A percentile compares a stretch with the other conserved stretches of the same genome.
phyloP scores from a whole-genome alignment of 2,797 vertebrate genomes.

The Loriculus beryllinus region DNA sequence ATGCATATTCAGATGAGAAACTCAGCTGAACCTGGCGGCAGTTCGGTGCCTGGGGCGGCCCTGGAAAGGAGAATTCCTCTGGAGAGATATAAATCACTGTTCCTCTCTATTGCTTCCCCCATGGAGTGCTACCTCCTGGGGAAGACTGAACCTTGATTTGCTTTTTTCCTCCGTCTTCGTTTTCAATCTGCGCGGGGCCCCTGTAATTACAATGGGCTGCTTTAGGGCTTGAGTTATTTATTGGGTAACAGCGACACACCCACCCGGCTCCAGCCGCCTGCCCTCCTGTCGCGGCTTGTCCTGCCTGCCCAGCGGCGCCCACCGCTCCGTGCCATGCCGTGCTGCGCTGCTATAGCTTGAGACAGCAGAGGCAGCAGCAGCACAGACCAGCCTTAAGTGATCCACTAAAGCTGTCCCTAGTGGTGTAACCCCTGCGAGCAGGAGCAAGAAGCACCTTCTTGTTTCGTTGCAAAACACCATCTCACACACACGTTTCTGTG shows the following conservation, averaged over 20 bases:
- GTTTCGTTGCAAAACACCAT: not conserved
- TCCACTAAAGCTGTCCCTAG: not conserved
- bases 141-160: constrained; percentile 50
- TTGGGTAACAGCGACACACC: constrained; percentile 68
- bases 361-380: not conserved
- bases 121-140: constrained; percentile 42
- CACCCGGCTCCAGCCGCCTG: not conserved
- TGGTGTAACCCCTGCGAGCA: not conserved
- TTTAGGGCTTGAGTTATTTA: constrained; percentile 56
- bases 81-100: constrained; percentile 59
- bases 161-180: not conserved
- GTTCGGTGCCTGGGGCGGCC: constrained; percentile 29
- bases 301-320: not conserved
- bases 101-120: constrained; percentile 13
- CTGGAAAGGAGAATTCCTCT: constrained; percentile 57
- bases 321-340: rapidly evolving
- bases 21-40: constrained; percentile 60
- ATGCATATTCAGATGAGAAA: constrained; percentile 61
- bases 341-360: not conserved
- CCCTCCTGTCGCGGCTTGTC: constrained; percentile 38
- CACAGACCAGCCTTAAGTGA: not conserved
- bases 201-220: constrained; percentile 57
- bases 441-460: rapidly evolving
- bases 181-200: constrained; percentile 39
- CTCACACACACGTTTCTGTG: rapidly evolving